Evolutionary conservation across 1,140 invertebrate species (phyloP), one percentile per base, ranked within the genome.

Genomic region (Hirudo medicinalis): DNA sequence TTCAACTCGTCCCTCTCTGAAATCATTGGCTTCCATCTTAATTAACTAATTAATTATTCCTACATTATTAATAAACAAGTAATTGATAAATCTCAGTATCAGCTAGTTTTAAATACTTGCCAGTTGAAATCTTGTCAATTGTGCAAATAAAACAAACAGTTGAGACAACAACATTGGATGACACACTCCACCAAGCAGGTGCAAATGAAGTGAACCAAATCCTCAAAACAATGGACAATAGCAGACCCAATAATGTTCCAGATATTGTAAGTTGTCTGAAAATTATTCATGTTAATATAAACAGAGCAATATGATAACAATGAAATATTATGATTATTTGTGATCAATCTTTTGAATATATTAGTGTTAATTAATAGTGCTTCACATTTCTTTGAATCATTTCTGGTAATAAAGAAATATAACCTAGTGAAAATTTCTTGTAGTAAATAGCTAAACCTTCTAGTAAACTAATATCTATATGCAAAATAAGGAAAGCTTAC

Each of bases 161-260:
- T 55, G 81, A 77, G n/a, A 81, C 73, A 20, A 74, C 71, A 22
- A 76, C 74, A 72, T 82, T 82, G 11, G 75, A 75, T 5, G 43
- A 29, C 22, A 75, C 70, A 70, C 71, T 75, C 78, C 80, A 80
- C 81, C 81, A 82, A 9, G 79, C 76, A 13, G 81, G 81, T 19
- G 80, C 75, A 74, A 82, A 78, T 0, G 79, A 76, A 25, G 75
- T 73, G 69, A 77, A 80, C 79, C 80, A 82, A 17, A 82, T 75
- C 17, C 81, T 75, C 69, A 76, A 75, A 13, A 72, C 73, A 4
- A 82, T 70, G 67, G 80, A 77, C 13, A 74, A 74, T 71, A 79
- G 72, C 27, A 79, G 75, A 17, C 81, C 80, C 2, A 82, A 69
- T n/a, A 82, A 72, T 15, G 80, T 68, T n/a, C 80, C 78, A 79